Percentiles rank a stretch among this genome's conserved stretches.
These are phyloP conservation scores for Acleris emargana DNA, from an alignment of 2,888 invertebrate species.

Conservation along the genomic window DNA sequence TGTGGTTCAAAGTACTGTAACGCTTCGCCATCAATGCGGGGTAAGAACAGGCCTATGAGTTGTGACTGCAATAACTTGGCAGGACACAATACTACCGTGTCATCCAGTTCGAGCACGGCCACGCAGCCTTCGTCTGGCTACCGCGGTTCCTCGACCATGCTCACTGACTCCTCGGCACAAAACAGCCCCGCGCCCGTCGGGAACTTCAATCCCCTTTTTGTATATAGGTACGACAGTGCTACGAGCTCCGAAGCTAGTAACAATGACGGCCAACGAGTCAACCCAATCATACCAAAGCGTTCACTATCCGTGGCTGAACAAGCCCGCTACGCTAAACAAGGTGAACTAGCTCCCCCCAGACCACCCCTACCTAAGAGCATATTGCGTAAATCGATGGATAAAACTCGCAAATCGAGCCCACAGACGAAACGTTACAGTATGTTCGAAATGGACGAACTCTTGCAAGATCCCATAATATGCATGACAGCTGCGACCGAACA, in stretches of 20 bases:
- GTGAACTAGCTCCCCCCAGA: conserved; percentile 86
- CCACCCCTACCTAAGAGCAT: conserved; percentile 90
- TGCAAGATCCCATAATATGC: conserved; percentile 75
- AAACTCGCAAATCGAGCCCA: conserved; percentile 76
- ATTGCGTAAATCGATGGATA: conserved; percentile 85
- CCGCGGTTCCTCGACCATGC: conserved; percentile 92
- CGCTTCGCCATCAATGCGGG: conserved; percentile 73
- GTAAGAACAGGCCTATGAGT: conserved; percentile 84
- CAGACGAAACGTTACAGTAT: conserved; percentile 90
- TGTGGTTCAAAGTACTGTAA: conserved; percentile 64
- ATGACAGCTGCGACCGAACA: conserved; percentile 75
- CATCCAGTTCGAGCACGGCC: conserved; percentile 87
- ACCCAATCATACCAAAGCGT: conserved; percentile 86
- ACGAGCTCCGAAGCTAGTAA: conserved; percentile 89
- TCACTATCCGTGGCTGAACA: conserved; percentile 86
- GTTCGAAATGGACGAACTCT: conserved; percentile 88
- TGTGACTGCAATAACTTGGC: conserved; percentile 84
- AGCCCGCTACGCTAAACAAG: conserved; percentile 68
- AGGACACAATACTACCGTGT: conserved; percentile 82
- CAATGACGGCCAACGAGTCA: conserved; percentile 73
- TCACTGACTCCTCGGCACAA: conserved; percentile 89
- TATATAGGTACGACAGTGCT: conserved; percentile 91
- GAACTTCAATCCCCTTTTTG: conserved; percentile 88
- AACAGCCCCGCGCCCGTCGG: conserved; percentile 85
- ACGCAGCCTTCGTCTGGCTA: conserved; percentile 94